Conservation (phyloP, 2,113 vertebrate genomes). For the human (Homo sapiens) region DNA sequence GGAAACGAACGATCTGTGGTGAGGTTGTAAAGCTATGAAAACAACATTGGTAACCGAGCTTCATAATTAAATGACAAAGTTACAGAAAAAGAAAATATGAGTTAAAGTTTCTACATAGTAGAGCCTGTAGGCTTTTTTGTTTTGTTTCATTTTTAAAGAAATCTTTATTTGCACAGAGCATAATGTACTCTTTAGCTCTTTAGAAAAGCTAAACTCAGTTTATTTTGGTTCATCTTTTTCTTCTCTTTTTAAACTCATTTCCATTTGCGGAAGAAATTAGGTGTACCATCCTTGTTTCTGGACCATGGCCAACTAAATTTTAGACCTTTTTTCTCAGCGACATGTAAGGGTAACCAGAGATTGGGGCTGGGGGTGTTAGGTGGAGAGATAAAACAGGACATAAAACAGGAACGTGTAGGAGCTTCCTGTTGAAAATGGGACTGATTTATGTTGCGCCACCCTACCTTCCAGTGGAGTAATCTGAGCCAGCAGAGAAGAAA, state of each 20-base stretch:
- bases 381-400: background rate
- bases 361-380: background rate
- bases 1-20: background rate
- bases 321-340: background rate
- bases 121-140: background rate
- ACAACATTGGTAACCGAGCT: background rate
- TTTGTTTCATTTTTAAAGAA: background rate
- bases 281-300: background rate
- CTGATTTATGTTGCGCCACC: background rate
- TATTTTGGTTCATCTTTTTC: conserved; percentile 10
- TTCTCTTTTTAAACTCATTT: background rate
- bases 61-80: conserved; percentile 32
- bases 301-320: background rate
- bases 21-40: conserved; percentile 24
- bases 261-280: background rate
- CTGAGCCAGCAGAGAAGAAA: conserved; percentile 9
- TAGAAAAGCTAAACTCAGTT: conserved; percentile 26
- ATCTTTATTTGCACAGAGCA: background rate
- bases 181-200: background rate
- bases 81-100: conserved; percentile 37
- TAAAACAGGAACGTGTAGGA: no score
- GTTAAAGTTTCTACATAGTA: conserved; percentile 16
- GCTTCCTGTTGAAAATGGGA: background rate
- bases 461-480: background rate
- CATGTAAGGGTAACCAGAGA: background rate